phyloP scores from a whole-genome alignment of 2,797 vertebrate species.

The Jordanella pulchra region DNA sequence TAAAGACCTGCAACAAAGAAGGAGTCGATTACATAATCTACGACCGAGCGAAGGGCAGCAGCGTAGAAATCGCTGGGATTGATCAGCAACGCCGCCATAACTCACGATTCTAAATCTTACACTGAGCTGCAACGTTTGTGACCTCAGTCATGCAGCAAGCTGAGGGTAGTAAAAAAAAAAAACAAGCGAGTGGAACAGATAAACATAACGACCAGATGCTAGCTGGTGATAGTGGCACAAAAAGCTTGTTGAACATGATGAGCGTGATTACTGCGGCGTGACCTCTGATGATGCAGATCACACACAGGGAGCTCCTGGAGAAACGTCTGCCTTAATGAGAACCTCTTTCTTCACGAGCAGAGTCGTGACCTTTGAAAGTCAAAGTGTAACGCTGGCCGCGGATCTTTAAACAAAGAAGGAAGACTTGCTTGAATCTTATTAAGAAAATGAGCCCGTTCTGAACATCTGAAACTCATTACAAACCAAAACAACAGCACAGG shows the following conservation, averaged over 20 bases:
- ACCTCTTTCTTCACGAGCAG: conserved; percentile 17
- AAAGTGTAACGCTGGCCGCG: conserved; percentile 12
- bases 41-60: conserved; percentile 17
- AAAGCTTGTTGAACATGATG: conserved; percentile 36
- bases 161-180: conserved; percentile 4
- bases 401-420: background rate
- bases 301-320: conserved; percentile 32
- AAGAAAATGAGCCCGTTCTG: background rate
- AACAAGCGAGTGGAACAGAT: conserved; percentile 33
- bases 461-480: conserved; percentile 42
- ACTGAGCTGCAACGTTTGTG: background rate
- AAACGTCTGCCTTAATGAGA: conserved; percentile 36
- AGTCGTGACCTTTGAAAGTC: conserved; percentile 28
- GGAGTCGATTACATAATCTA: conserved; percentile 23
- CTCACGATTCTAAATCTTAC: conserved; percentile 36
- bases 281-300: conserved; percentile 57
- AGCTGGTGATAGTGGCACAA: conserved; percentile 36
- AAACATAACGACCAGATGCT: conserved; percentile 40
- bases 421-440: background rate
- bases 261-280: conserved; percentile 28
- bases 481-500: conserved; percentile 19
- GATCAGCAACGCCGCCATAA: background rate
- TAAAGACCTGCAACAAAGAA: conserved; percentile 7
- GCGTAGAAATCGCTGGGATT: background rate
- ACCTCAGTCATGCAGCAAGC: conserved; percentile 18